Base-by-base conservation (phyloP, 2,113 vertebrate genomes). In the Pitta sordida region DNA sequence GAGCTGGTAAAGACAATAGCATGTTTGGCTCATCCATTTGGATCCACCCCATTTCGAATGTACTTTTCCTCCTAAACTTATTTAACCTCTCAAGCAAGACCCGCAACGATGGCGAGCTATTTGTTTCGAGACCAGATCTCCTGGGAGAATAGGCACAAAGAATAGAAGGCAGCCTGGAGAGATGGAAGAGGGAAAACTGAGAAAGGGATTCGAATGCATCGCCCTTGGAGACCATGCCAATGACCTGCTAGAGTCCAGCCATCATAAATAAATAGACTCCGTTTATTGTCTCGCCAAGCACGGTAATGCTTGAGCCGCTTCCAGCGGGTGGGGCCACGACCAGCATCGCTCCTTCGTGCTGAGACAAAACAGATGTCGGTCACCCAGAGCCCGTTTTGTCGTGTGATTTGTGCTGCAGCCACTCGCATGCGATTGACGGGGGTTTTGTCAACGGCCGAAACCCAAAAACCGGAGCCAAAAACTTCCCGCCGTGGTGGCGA, bases 321-420 rank as follows among this genome's bases (percentile, higher is more conserved):
- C 92, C 97, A 92, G 95, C 73, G 94, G 95, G 95, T 88, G 96
- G 93, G 83, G 86, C 84, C 36, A 2, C 8, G 65, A 43, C 60
- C 55, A 27, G 86, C 86, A 46, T 34, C 43, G 55, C 59, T 75
- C 16, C 53, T 26, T 34, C 24, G 58, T 1, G 84, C 81, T 90
- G 96, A 96, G 92, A 88, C 90, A 83, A 95, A 96, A 55, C 96
- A 96, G 95, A 97, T 96, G 96, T 87, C 29, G 76, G 39, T 48
- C 80, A 60, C 39, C 51, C 19, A 51, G 46, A 11, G 13, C 68
- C 21, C 36, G 24, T 13, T 36, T 27, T 21, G 76, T 34, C 22
- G 20, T 15, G 29, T 10, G 83, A 43, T 64, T 60, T 23, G 78
- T 3, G 86, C 75, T n/a, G 82, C 77, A 44, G 93, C 74, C 87